Conservation (phyloP, 2,113 vertebrate species). For the Rhegmatorhina hoffmannsi region DNA sequence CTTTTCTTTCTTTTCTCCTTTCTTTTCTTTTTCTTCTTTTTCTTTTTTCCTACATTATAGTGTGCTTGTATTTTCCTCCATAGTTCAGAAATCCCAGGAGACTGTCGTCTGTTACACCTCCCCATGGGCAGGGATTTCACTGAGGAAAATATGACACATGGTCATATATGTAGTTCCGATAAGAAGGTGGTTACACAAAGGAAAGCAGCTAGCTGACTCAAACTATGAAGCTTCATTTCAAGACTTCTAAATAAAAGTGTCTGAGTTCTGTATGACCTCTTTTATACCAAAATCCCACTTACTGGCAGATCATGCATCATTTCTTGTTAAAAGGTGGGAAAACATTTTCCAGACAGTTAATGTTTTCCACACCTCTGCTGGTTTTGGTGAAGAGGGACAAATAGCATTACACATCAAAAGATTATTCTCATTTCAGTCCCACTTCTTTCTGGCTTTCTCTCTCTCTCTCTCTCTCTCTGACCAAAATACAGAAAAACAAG, state of each 20-base stretch:
- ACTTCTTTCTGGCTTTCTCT: not conserved
- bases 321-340: conserved; percentile 18
- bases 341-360: conserved; percentile 44
- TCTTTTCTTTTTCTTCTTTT: no score
- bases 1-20: no score
- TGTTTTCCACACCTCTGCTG: conserved; percentile 32
- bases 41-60: no score
- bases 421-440: not conserved
- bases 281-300: not conserved
- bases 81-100: not conserved
- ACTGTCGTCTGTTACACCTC: not conserved
- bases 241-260: not conserved
- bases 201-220: not conserved
- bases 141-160: not conserved
- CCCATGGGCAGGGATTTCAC: not conserved
- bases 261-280: not conserved
- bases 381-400: conserved; percentile 38
- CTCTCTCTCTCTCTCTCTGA: not conserved
- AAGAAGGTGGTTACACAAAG: not conserved
- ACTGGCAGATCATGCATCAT: conserved; percentile 5
- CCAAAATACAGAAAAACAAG: not conserved
- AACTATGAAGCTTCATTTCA: not conserved
- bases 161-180: not conserved
- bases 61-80: not conserved
- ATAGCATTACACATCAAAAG: not conserved